Conservation (phyloP, 2,888 invertebrate genomes). For the Andrena chrysosceles region DNA sequence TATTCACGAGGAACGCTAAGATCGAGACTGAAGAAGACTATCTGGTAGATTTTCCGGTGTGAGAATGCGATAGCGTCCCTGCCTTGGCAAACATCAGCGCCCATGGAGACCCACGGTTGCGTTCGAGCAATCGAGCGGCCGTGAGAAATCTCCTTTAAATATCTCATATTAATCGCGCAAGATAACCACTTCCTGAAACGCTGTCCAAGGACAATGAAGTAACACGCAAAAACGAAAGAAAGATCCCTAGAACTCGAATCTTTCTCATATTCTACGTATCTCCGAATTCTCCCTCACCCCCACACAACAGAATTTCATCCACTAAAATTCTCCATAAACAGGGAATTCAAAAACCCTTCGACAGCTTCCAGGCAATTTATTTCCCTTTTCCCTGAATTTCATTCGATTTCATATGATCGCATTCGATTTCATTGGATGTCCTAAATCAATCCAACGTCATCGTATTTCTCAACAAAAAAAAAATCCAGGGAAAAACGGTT, state of each 20-base stretch:
- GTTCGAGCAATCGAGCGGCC: conserved; percentile 38
- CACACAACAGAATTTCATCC: no score
- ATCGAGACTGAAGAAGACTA: conserved; percentile 60
- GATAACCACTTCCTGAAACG: conserved; percentile 28
- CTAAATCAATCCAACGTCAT: background rate
- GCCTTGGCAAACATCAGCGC: conserved; percentile 63
- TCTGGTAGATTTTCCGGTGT: conserved; percentile 67
- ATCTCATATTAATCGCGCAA: conserved; percentile 25
- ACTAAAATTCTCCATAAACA: no score
- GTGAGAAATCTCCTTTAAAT: conserved; percentile 51
- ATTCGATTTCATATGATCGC: no score
- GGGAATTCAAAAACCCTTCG: no score
- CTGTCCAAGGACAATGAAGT: background rate
- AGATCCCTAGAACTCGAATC: background rate
- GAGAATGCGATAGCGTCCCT: conserved; percentile 68
- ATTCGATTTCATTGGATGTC: background rate
- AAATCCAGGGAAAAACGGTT: background rate
- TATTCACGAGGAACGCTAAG: conserved; percentile 27
- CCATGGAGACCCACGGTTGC: conserved; percentile 52
- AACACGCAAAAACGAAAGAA: background rate
- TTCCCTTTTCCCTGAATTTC: no score
- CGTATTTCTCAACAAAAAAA: background rate
- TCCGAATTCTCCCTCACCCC: background rate
- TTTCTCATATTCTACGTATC: background rate
- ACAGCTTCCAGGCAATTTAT: no score